Conservation (phyloP, 2,113 vertebrate species). For the Propithecus coquereli region DNA sequence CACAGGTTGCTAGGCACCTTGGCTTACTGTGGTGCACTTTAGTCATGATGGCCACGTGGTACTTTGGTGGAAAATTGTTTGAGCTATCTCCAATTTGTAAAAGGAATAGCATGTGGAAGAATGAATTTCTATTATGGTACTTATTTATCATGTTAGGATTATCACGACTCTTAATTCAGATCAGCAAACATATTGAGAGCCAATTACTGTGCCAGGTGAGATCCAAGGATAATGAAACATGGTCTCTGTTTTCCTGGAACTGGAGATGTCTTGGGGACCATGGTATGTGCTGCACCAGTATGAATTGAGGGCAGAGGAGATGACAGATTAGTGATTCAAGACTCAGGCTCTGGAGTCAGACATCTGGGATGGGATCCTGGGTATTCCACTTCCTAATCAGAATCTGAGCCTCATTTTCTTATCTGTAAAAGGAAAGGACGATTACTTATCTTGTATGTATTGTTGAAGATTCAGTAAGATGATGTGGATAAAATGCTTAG, state of each 20-base stretch:
- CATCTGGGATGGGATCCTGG: background rate
- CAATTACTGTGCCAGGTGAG: background rate
- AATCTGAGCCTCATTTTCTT: constrained; percentile 5
- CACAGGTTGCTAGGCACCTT: background rate
- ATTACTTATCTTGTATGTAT: background rate
- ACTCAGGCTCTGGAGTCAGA: background rate
- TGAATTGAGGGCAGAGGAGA: background rate
- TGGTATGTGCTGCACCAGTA: background rate
- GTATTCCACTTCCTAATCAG: background rate
- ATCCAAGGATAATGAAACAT: background rate
- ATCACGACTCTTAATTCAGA: background rate
- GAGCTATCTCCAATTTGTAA: background rate
- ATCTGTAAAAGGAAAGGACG: background rate
- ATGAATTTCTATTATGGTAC: background rate
- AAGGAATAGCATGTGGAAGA: background rate
- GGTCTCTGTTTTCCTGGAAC: background rate
- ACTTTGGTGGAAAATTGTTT: constrained; percentile 16
- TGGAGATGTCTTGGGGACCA: background rate
- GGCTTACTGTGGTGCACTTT: background rate
- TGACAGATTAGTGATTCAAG: background rate
- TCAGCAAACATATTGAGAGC: background rate
- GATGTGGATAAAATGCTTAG: background rate
- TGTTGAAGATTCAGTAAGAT: background rate
- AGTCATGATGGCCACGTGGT: background rate
- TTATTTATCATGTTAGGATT: background rate